Conservation (phyloP, 2,113 vertebrate species). For the Romanogobio albipinnatus region DNA sequence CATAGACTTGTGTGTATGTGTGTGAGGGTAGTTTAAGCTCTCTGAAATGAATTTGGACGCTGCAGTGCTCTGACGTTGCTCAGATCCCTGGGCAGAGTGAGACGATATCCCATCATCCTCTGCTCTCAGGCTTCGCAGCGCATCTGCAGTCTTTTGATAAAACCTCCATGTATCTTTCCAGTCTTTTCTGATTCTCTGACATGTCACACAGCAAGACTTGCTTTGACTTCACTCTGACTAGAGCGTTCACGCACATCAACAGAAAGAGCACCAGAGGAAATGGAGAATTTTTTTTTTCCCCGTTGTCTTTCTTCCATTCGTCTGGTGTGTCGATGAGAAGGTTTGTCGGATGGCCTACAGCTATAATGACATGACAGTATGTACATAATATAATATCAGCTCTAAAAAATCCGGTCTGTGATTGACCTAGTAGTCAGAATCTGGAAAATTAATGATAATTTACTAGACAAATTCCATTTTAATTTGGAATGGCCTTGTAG, state of each 20-base stretch:
- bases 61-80: constrained; percentile 40
- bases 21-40: constrained; percentile 37
- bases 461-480: not conserved
- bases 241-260: constrained; percentile 46
- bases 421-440: not conserved
- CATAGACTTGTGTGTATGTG: constrained; percentile 33
- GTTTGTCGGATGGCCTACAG: constrained; percentile 7
- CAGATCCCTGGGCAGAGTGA: constrained; percentile 32
- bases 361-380: not conserved
- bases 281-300: not conserved
- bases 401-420: not conserved
- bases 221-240: constrained; percentile 52
- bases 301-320: not conserved
- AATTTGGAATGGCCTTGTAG: not conserved
- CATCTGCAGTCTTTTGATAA: constrained; percentile 55
- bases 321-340: not conserved
- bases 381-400: not conserved
- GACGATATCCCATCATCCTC: constrained; percentile 37
- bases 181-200: constrained; percentile 54
- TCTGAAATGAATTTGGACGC: constrained; percentile 38
- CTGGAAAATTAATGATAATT: not conserved
- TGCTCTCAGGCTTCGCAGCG: constrained; percentile 44
- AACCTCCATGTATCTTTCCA: constrained; percentile 54
- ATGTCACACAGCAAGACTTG: constrained; percentile 49
- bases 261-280: constrained; percentile 33